Evolutionary conservation across 2,888 invertebrate species (phyloP).

Genomic region (Mechanitis mazaeus): DNA sequence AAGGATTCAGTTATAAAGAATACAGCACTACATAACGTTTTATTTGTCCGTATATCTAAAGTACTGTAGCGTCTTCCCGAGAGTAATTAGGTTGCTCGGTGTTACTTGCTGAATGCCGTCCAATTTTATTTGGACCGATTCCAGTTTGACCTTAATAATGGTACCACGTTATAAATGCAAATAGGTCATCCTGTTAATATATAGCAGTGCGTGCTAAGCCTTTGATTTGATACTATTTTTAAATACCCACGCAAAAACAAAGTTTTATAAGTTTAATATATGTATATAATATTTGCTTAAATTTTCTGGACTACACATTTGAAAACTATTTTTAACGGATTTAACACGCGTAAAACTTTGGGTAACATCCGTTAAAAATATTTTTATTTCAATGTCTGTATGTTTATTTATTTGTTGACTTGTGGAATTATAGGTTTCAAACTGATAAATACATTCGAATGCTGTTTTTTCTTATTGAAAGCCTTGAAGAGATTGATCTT

Average conservation of each 20-base stretch:
- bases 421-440: too few species aligned
- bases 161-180: constrained; percentile 27
- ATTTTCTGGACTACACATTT: too few species aligned
- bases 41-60: constrained; percentile 21
- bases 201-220: constrained; percentile 12
- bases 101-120: constrained; percentile 23
- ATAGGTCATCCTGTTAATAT: constrained; percentile 28
- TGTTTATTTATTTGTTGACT: too few species aligned
- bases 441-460: too few species aligned
- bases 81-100: constrained; percentile 26
- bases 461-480: too few species aligned
- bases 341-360: too few species aligned
- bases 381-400: too few species aligned
- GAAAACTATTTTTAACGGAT: too few species aligned
- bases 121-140: constrained; percentile 28
- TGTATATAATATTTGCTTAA: too few species aligned
- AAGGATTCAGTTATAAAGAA: background rate
- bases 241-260: background rate
- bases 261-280: too few species aligned
- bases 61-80: constrained; percentile 16
- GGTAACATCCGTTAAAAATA: too few species aligned
- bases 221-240: constrained; percentile 5
- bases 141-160: constrained; percentile 31
- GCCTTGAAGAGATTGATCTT: too few species aligned
- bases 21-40: constrained; percentile 6